Evolutionary conservation across 2,888 invertebrate species (phyloP).

Genomic region (Alentia gelatinosa): DNA sequence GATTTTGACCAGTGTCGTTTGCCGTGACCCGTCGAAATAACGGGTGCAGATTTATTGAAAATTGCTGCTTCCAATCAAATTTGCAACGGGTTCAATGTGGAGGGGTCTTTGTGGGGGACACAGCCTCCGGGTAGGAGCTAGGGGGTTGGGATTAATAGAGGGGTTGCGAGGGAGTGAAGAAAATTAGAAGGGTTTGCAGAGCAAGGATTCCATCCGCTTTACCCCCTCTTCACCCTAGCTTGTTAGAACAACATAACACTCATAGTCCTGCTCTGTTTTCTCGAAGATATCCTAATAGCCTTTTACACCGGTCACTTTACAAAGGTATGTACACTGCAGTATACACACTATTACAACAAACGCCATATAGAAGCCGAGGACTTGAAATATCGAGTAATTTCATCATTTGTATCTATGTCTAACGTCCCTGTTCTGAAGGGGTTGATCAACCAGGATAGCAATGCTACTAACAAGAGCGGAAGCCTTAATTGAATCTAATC

Average conservation of each 20-base stretch:
- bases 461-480: no score
- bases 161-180: not conserved
- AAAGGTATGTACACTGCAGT: no score
- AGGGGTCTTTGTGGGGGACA: not conserved
- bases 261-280: no score
- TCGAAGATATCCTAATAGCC: no score
- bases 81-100: conserved; percentile 16
- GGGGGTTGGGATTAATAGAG: conserved; percentile 20
- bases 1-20: conserved; percentile 11
- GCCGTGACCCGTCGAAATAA: conserved; percentile 36
- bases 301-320: no score
- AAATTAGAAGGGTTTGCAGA: conserved; percentile 22
- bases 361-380: no score
- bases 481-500: no score
- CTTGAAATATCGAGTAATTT: no score
- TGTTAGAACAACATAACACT: not conserved
- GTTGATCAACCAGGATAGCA: no score
- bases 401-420: no score
- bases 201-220: not conserved
- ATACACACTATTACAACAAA: no score
- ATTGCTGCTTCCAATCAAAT: conserved; percentile 46
- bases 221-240: not conserved
- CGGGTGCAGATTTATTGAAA: conserved; percentile 29
- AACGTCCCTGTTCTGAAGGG: no score
- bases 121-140: not conserved